Conservation (phyloP, 35 echinoderm and acorn worm genomes). For the Hemicentrotus pulcherrimus region DNA sequence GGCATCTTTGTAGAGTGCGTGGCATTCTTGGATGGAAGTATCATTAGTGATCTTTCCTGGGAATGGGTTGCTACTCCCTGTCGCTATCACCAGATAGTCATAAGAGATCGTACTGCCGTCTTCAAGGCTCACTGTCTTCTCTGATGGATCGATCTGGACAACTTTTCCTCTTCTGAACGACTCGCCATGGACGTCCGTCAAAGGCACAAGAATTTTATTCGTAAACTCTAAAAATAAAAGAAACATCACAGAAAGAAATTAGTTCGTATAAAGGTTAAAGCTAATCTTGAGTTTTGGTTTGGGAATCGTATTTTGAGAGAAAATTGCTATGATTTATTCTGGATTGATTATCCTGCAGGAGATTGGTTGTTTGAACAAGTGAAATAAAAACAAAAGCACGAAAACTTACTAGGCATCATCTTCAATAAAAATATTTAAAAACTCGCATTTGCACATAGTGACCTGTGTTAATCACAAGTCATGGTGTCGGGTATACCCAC, state of each 20-base stretch:
- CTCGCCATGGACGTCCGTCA: constrained; percentile 59
- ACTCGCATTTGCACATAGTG: too few species aligned
- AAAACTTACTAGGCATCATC: too few species aligned
- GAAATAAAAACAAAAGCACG: too few species aligned
- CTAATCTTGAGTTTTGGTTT: too few species aligned
- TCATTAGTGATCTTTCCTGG: constrained; percentile 66
- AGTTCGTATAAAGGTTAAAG: background rate
- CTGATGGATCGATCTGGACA: constrained; percentile 44
- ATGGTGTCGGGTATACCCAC: too few species aligned
- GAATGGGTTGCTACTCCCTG: constrained; percentile 68
- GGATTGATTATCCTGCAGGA: too few species aligned
- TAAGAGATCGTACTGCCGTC: constrained; percentile 62
- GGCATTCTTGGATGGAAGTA: background rate
- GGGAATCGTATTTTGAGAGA: too few species aligned
- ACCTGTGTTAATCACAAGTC: too few species aligned
- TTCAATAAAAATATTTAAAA: too few species aligned
- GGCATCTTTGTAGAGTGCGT: background rate
- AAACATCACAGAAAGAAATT: background rate
- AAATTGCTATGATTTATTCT: too few species aligned
- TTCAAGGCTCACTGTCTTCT: constrained; percentile 56
- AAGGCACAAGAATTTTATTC: constrained; percentile 73
- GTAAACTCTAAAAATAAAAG: constrained; percentile 68
- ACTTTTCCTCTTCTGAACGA: constrained; percentile 78
- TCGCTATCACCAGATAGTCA: constrained; percentile 81
- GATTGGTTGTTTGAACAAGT: too few species aligned